These are phyloP conservation scores for Drosophila gunungcola DNA, from an alignment of 1,140 invertebrate species.

Conservation along the genomic window DNA sequence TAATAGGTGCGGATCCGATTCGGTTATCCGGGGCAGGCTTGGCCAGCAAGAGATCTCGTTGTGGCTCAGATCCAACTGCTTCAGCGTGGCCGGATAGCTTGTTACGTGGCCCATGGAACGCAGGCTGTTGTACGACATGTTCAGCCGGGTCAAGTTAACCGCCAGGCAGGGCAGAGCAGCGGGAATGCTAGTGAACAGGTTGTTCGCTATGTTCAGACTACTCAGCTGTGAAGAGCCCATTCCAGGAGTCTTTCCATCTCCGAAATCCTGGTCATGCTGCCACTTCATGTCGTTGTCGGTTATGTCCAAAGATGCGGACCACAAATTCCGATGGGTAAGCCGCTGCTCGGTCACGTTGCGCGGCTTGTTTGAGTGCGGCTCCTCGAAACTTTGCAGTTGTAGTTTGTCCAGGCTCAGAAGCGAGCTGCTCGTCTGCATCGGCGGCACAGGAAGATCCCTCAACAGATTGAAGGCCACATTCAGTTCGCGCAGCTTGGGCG, in stretches of 20 bases:
- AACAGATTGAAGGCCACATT: conserved; percentile 97
- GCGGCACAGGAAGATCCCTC: conserved; percentile 89
- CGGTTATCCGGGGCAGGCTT: conserved; percentile 90
- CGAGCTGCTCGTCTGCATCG: conserved; percentile 79
- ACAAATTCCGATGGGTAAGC: conserved; percentile 89
- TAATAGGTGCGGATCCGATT: conserved; percentile 87
- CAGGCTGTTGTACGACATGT: conserved; percentile 95
- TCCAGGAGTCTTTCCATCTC: conserved; percentile 66
- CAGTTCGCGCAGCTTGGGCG: conserved; percentile 94
- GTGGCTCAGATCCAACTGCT: conserved; percentile 96
- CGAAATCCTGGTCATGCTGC: conserved; percentile 57
- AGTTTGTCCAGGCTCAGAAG: conserved; percentile 75
- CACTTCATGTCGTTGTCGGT: conserved; percentile 88
- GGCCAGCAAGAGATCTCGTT: conserved; percentile 96
- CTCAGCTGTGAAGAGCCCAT: conserved; percentile 87
- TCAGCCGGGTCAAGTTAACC: conserved; percentile 93
- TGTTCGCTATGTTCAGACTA: conserved; percentile 95
- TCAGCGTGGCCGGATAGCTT: conserved; percentile 94
- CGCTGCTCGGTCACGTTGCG: conserved; percentile 83
- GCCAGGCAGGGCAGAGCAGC: conserved; percentile 95
- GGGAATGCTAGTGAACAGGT: conserved; percentile 94
- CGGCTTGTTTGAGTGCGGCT: conserved; percentile 52
- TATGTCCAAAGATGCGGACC: conserved; percentile 89
- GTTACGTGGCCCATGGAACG: conserved; percentile 94
- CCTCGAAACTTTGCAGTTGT: conserved; percentile 69